phyloP scores from a whole-genome alignment of 2,888 invertebrate genomes.

The Mythimna loreyi region DNA sequence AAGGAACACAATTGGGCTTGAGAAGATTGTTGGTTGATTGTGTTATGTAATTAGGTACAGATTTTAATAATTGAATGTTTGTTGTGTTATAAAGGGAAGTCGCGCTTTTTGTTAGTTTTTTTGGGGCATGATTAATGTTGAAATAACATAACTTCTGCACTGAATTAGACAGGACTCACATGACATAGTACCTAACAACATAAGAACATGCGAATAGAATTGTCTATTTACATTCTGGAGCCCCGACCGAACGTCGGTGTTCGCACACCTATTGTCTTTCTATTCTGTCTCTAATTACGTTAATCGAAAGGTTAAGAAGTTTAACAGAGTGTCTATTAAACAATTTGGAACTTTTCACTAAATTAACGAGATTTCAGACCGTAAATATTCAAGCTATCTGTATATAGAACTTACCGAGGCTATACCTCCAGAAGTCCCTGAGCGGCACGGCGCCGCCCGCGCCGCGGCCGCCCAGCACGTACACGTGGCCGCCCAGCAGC shows the following conservation, averaged over 20 bases:
- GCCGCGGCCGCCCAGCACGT: constrained; percentile 96
- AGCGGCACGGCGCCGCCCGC: constrained; percentile 95
- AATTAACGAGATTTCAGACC: not conserved
- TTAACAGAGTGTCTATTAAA: not conserved
- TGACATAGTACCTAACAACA: not conserved
- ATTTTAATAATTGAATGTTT: not conserved
- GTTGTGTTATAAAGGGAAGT: not conserved
- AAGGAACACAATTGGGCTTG: constrained; percentile 17
- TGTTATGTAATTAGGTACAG: not conserved
- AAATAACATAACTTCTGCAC: not conserved
- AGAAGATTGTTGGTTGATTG: not conserved
- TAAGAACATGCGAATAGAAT: too few species aligned
- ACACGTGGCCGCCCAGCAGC: constrained; percentile 94
- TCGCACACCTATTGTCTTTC: too few species aligned
- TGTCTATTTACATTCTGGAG: too few species aligned
- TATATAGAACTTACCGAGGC: constrained; percentile 90
- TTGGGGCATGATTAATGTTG: not conserved
- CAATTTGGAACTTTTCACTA: not conserved
- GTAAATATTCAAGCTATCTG: not conserved
- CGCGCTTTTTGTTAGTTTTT: constrained; percentile 1
- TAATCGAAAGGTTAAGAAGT: too few species aligned
- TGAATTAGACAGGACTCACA: not conserved
- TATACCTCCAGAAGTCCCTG: constrained; percentile 96
- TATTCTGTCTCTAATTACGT: too few species aligned
- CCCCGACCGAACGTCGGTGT: too few species aligned